Base-by-base conservation (phyloP, 2,888 invertebrate genomes). In the Lasioglossum pauxillum region DNA sequence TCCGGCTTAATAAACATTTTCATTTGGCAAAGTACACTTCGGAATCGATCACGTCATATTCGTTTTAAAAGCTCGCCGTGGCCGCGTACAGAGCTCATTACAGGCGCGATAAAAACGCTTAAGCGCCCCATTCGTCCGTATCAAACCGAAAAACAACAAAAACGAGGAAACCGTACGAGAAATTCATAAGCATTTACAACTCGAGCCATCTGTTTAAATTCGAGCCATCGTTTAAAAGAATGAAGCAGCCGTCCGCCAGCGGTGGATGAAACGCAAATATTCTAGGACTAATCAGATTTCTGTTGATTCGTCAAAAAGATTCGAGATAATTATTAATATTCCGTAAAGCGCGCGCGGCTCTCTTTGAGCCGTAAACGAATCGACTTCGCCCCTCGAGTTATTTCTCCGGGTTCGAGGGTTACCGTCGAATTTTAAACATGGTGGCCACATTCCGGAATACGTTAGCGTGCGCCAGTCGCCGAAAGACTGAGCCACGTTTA, bases 401-500 rank as follows among this genome's bases (percentile, higher is more conserved):
- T 44, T 46, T 46, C 41, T 44, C 2, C n/a, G 53, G 53, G 19
- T 10, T 64, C 49, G 41, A 44, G 64, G 35, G 19, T 81, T 82
- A 83, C 80, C 78, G 80, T 72, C 72, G 82, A 85, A 90, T 87
- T 90, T 88, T 78, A 67, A 82, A 71, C 75, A 72, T 31, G 60
- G 35, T 80, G 77, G 38, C 71, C 73, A 69, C 64, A 84, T 74
- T 74, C 72, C 46, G 38, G 73, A 60, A 75, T 77, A 53, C 60
- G 77, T 85, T 72, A 75, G 77, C 75, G 73, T 72, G 72, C 83
- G 80, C 64, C 44, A 74, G 31, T 73, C 57, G 73, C 71, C 76
- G 81, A 82, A 89, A 83, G 78, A 85, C 78, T 69, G 75, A 72
- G 73, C 76, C 64, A 72, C 82, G 88, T 86, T 91, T 89, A 85